Percentiles rank a stretch among this genome's conserved stretches.
Evolutionary conservation across 2,797 vertebrate species (phyloP).

Genomic region (Xiphorhynchus erythropygius): DNA sequence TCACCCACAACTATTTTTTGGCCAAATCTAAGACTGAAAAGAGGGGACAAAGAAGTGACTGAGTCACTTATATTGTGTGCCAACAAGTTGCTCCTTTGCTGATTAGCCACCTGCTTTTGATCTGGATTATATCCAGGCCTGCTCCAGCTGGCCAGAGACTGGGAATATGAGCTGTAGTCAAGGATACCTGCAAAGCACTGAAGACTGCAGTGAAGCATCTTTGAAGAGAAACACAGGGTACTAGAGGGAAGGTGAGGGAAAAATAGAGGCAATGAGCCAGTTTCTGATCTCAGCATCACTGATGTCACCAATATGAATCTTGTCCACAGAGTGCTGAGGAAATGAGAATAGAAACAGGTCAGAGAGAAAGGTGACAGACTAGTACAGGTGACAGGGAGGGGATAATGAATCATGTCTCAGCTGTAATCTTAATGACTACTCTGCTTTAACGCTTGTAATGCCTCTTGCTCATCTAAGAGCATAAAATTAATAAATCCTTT

Average conservation of each 20-base stretch:
- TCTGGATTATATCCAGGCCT: constrained; percentile 42
- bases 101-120: constrained; percentile 36
- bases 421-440: constrained; percentile 8
- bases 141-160: constrained; percentile 42
- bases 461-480: not conserved
- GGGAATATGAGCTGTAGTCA: constrained; percentile 63
- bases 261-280: constrained; percentile 43
- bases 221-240: not conserved
- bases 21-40: not conserved
- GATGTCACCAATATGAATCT: constrained; percentile 38
- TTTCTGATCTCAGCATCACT: constrained; percentile 61
- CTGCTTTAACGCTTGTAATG: not conserved
- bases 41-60: not conserved
- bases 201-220: constrained; percentile 18
- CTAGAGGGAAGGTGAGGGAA: constrained; percentile 1
- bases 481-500: constrained; percentile 9
- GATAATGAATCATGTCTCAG: constrained; percentile 41
- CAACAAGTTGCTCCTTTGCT: not conserved
- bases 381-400: not conserved
- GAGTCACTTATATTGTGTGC: constrained; percentile 28
- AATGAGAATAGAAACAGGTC: constrained; percentile 15
- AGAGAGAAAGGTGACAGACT: constrained; percentile 35
- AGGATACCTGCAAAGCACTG: constrained; percentile 62
- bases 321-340: not conserved
- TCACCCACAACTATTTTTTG: not conserved